These are phyloP conservation scores for Ctenopoma multispine DNA, from an alignment of 2,797 vertebrate genomes.

Conservation along the genomic window DNA sequence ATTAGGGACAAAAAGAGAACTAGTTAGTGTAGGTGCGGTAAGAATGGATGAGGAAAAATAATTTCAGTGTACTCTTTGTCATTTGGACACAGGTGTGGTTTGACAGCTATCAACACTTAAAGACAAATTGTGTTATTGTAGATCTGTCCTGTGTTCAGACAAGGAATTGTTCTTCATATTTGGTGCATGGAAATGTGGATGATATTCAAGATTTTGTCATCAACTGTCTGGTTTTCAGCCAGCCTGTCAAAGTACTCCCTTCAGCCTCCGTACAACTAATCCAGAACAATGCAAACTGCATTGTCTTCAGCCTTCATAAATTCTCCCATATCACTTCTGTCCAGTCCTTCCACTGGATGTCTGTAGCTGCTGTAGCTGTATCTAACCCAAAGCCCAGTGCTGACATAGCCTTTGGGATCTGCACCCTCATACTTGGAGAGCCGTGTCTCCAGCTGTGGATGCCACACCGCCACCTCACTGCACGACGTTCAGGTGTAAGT, in stretches of 20 bases:
- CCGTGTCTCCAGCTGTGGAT: conserved; percentile 18
- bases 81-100: neutral
- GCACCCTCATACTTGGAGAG: conserved; percentile 28
- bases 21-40: neutral
- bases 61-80: neutral
- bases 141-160: conserved; percentile 5
- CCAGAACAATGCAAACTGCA: conserved; percentile 26
- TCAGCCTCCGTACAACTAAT: conserved; percentile 28
- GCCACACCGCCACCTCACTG: neutral
- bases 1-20: neutral
- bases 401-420: conserved; percentile 34
- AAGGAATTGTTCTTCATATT: conserved; percentile 1
- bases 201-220: conserved; percentile 15
- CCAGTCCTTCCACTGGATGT: conserved; percentile 16
- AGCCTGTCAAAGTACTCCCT: conserved; percentile 19
- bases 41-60: neutral
- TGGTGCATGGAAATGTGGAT: neutral
- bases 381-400: conserved; percentile 49
- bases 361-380: conserved; percentile 19
- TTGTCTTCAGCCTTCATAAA: conserved; percentile 35
- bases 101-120: neutral
- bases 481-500: neutral
- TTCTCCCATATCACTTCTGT: conserved; percentile 11
- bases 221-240: conserved; percentile 10
- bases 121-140: conserved; percentile 1